Base-by-base conservation (phyloP, 2,797 vertebrate species). In the Rhincodon typus region DNA sequence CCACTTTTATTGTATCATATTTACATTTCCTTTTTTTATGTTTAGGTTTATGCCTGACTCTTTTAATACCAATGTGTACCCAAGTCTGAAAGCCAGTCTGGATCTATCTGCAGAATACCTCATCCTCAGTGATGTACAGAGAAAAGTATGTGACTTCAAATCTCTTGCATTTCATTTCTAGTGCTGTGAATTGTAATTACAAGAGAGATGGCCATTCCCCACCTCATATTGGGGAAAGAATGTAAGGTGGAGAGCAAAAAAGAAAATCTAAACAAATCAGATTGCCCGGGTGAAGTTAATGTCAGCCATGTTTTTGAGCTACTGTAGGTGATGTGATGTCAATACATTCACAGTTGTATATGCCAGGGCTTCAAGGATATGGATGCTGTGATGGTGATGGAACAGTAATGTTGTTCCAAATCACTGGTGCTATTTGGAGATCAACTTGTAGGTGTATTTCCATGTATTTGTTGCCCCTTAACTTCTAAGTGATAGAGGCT, bases 81-180 rank as follows among this genome's bases (percentile, higher is more conserved):
- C 99, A 34, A 99, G 98, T 96, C 97, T 99, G 96, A 99, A 99
- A 97, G 99, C 98, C 95, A 99, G 98, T 96, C 97, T 99, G 97
- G 99, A 99, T 96, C 98, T 99, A 2, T 98, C 99, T 0, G 98
- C 99, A 19, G 99, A 99, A 96, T 99, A 98, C 96, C 97, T 99
- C 96, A 99, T 99, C 96, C 98, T 99, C 96, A 99, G 98, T 0
- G 99, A 99, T 25, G 99, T 99, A 3, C 99, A 99, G 96, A 98
- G 99, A 96, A 99, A 99, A 98, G 99, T 99, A 97, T 96, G 98
- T 95, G 70, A 62, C 42, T 74, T 74, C 27, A 95, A 19, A 57
- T 21, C 38, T n/a, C 3, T 95, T 95, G 46, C 30, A 77, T 6
- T 77, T 50, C 3, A 42, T 70, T 46, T 74, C 15, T 53, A 72